These are phyloP conservation scores for Sapajus apella DNA, from an alignment of 2,113 vertebrate genomes.

Conservation along the genomic window DNA sequence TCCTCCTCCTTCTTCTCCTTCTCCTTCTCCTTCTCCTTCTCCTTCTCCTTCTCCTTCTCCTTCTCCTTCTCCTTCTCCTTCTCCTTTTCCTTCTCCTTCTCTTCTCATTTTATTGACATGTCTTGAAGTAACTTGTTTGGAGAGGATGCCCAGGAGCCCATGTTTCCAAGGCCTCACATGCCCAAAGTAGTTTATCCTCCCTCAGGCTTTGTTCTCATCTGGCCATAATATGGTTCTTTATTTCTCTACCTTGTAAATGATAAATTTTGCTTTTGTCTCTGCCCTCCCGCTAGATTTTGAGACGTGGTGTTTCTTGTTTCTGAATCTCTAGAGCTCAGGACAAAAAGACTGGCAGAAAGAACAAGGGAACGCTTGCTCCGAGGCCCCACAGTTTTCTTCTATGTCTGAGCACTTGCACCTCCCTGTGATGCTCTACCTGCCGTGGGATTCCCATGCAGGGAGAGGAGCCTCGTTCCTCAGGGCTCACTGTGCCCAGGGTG, in stretches of 20 bases:
- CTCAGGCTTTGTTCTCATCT: background rate
- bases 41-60: background rate
- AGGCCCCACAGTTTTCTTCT: background rate
- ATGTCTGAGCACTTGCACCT: background rate
- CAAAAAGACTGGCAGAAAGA: background rate
- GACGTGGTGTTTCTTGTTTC: background rate
- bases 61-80: background rate
- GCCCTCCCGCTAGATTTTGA: background rate
- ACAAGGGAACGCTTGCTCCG: background rate
- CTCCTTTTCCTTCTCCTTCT: background rate
- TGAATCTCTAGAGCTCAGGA: background rate
- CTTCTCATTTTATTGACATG: background rate
- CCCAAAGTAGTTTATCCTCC: background rate
- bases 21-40: background rate
- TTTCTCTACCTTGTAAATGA: background rate
- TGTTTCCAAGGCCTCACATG: accelerated
- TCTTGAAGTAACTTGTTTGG: background rate
- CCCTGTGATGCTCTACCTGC: too few relatives aligned
- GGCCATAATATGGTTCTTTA: background rate
- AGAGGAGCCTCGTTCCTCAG: accelerated
- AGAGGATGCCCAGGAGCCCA: background rate
- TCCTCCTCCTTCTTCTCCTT: background rate
- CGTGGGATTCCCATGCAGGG: background rate
- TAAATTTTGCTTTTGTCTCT: background rate
- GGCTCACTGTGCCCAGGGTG: background rate